Evolutionary conservation across 2,113 vertebrate species (phyloP), one percentile per base, ranked within the genome.

Genomic region (Catharus fuscescens): DNA sequence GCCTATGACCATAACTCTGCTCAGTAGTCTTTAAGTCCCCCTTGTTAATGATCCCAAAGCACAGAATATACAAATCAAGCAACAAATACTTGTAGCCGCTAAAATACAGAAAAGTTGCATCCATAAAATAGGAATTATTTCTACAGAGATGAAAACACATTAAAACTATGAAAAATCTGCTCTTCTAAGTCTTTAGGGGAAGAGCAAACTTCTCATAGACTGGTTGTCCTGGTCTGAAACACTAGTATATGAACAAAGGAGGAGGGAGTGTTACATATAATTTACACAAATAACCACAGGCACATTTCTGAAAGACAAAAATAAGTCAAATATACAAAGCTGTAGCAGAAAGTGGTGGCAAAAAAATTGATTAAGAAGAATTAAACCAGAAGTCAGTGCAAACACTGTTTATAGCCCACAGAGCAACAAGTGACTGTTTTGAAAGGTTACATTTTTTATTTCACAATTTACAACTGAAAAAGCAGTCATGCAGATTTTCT

Each of bases 281-380:
- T 93, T 92, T 93, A 94, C 65, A 96, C 83, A 95, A 96, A 92
- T 73, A 94, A 54, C 48, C 93, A 73, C 56, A 69, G 76, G 81
- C 45, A 53, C 70, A 91, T 96, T 97, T 97, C 95, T 97, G 91
- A 97, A 94, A 95, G 92, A 87, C 69, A 95, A 96, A 95, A 96
- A 72, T 56, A 95, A 94, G 72, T 95, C 80, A 94, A 81, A 88
- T 89, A 90, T 42, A 83, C 16, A 85, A 88, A 94, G 73, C 94
- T 89, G 54, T 93, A 96, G 96, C 36, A 92, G 83, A 95, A 95
- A 90, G 34, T 17, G 3, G 80, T 59, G 42, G 66, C 76, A 66
- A 96, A 77, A 52, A 97, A 86, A 69, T 81, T 69, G 53, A 89
- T 95, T 73, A 54, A 25, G 34, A 57, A 93, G 32, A 71, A 92